Base-by-base conservation (phyloP, 2,797 vertebrate genomes). In the Dryobates pubescens region DNA sequence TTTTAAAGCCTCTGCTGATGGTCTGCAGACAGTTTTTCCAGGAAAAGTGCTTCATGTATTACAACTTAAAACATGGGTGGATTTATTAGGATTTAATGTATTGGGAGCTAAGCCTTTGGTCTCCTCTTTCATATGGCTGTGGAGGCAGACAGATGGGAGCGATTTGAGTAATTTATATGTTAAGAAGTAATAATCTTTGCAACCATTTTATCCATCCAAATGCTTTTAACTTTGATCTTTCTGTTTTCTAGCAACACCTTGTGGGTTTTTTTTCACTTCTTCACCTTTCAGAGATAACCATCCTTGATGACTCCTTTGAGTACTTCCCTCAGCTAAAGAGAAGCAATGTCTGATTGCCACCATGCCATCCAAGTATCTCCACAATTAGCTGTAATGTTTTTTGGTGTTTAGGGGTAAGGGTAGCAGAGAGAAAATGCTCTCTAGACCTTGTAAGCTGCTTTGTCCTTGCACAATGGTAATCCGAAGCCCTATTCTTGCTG, bases 151-250 rank as follows among this genome's bases (percentile, higher is more conserved):
- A 86, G 95, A 96, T 86, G 91, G 80, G 72, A 91, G 80, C 5
- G 27, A 95, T 96, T 75, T 92, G 62, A 93, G 92, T 87, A 92
- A 96, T 92, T 94, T 95, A 67, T 92, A 92, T 90, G 90, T 91
- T 93, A 94, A 93, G 74, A 88, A 91, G 80, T 90, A 93, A 86
- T 95, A 96, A 93, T 93, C 87, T 92, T 94, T 74, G 43, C 74
- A 86, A 65, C 65, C 29, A 86, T 89, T 95, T 96, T 88, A 89
- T 86, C 82, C 54, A 74, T 85, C 65, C 74, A 82, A 91, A 85
- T 71, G 41, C 83, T 95, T 95, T 93, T 90, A 77, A 86, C 95
- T 95, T 96, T 92, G 85, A 94, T 95, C 93, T 96, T 95, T 89
- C 87, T 92, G 73, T 88, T 96, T 96, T 94, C 36, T 69, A 91